These are phyloP conservation scores for Gymnogyps californianus DNA, from an alignment of 2,113 vertebrate species.

Conservation along the genomic window DNA sequence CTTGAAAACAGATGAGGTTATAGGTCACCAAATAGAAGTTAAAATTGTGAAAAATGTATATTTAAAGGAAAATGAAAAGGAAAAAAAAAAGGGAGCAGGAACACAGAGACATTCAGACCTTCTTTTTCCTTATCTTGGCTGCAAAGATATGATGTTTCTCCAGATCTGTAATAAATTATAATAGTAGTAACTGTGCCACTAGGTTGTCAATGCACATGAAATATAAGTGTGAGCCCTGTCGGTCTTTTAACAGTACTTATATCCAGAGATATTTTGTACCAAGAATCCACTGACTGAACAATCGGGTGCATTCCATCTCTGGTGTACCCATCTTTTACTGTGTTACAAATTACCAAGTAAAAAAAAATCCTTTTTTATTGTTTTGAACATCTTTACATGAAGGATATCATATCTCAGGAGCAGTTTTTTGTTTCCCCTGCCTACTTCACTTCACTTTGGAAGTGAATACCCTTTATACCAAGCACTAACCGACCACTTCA, in stretches of 20 bases:
- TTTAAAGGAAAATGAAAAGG: neutral
- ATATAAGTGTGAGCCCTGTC: neutral
- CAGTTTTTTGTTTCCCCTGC: neutral
- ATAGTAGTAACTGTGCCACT: neutral
- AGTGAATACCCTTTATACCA: neutral
- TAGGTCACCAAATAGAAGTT: slow-evolving; percentile 36
- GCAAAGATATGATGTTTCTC: neutral
- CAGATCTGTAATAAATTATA: neutral
- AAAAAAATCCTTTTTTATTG: neutral
- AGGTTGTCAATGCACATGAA: neutral
- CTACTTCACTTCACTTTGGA: neutral
- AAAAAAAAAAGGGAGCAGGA: neutral
- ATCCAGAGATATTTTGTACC: neutral
- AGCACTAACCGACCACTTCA: neutral
- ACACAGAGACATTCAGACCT: neutral
- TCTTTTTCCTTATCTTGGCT: neutral
- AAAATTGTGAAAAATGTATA: neutral
- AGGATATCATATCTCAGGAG: neutral
- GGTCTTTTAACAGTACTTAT: neutral
- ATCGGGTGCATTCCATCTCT: neutral
- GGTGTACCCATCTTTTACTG: neutral
- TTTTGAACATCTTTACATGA: neutral
- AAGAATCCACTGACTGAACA: neutral
- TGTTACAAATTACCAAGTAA: neutral
- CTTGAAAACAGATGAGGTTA: slow-evolving; percentile 63